These are phyloP conservation scores for Pseudochirops corinnae DNA, from an alignment of 2,797 vertebrate species.

Conservation along the genomic window DNA sequence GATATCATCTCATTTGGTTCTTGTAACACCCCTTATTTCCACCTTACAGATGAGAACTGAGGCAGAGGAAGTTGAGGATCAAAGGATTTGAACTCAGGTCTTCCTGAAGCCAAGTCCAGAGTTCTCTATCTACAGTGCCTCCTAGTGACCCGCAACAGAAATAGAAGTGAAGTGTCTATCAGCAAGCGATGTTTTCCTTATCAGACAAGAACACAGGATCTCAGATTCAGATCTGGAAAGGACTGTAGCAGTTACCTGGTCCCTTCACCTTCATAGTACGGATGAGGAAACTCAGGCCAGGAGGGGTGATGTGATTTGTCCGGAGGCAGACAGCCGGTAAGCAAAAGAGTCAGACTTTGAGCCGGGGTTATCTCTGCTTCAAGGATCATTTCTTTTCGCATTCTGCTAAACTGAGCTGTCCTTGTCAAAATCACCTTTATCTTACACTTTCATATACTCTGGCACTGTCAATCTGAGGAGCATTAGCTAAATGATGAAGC, in stretches of 20 bases:
- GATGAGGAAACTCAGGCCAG: not conserved
- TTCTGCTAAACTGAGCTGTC: not conserved
- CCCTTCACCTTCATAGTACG: not conserved
- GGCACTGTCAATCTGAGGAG: slow-evolving; percentile 41
- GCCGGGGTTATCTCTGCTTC: not conserved
- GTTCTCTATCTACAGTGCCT: too few species aligned
- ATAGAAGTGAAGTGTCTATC: too few species aligned
- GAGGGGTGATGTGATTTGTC: not conserved
- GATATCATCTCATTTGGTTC: not conserved
- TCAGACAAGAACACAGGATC: not conserved
- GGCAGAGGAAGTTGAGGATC: not conserved
- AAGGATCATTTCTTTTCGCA: not conserved
- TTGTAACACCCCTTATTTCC: not conserved
- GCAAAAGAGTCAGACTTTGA: not conserved
- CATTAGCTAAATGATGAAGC: slow-evolving; percentile 38
- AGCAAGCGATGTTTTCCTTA: slow-evolving; percentile 6
- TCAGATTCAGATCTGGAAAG: not conserved
- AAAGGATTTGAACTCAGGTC: slow-evolving; percentile 11
- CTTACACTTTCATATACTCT: slow-evolving; percentile 9
- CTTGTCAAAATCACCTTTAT: slow-evolving; percentile 37
- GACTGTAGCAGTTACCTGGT: not conserved
- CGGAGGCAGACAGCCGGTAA: not conserved
- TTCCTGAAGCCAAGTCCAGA: not conserved
- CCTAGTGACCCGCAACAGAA: too few species aligned
- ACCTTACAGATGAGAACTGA: not conserved